Conservation (phyloP, 2,797 vertebrate genomes). For the Karalla daura region DNA sequence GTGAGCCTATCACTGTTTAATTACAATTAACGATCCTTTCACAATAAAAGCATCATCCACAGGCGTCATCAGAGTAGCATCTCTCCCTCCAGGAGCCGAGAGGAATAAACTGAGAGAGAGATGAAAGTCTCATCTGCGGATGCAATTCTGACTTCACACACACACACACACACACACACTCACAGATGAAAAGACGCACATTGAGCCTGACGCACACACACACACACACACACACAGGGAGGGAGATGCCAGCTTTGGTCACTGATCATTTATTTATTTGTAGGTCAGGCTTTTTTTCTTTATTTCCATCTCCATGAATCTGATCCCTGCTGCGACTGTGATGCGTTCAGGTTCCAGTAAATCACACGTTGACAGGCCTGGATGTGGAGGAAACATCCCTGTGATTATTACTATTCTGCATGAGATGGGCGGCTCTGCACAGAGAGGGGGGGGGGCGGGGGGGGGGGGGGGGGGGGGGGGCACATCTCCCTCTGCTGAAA, state of each 20-base stretch:
- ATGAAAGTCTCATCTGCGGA: not conserved
- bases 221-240: too few species aligned
- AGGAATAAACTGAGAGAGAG: constrained; percentile 23
- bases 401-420: constrained; percentile 61
- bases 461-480: constrained; percentile 38
- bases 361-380: constrained; percentile 20
- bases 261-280: constrained; percentile 28
- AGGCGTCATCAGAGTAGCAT: constrained; percentile 39
- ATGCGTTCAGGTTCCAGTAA: constrained; percentile 33
- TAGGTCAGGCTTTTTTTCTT: constrained; percentile 39
- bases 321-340: constrained; percentile 1
- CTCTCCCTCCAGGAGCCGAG: constrained; percentile 27
- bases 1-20: too few species aligned
- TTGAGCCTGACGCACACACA: not conserved
- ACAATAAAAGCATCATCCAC: constrained; percentile 46
- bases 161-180: not conserved
- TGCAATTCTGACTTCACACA: constrained; percentile 11
- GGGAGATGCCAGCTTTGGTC: not conserved
- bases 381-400: constrained; percentile 40
- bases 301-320: not conserved
- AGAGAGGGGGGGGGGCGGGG: constrained; percentile 14
- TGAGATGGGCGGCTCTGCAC: constrained; percentile 13
- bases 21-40: too few species aligned
- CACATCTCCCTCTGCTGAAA: constrained; percentile 60
- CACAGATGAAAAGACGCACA: constrained; percentile 1